Evolutionary conservation across 2,888 invertebrate species (phyloP).

Genomic region (Aromia moschata): DNA sequence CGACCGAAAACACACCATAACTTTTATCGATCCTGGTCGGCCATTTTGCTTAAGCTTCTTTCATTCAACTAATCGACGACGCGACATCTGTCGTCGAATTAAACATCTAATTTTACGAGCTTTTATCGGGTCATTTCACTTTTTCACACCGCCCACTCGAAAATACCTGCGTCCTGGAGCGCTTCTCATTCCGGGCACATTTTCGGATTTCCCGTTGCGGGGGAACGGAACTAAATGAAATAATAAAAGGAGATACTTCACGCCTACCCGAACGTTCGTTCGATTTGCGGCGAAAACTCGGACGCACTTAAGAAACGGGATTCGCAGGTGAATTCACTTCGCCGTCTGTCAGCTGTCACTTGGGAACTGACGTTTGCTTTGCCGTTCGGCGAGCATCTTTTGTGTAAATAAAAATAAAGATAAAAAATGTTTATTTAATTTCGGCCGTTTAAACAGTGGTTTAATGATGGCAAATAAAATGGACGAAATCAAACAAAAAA

Average conservation of each 20-base stretch:
- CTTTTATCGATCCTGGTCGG: slow-evolving; percentile 57
- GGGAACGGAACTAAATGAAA: too few relatives aligned
- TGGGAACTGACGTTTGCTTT: slow-evolving; percentile 13
- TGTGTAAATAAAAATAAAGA: slow-evolving; percentile 28
- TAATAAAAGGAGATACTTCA: too few relatives aligned
- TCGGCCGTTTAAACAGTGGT: slow-evolving; percentile 25
- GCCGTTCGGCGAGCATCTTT: slow-evolving; percentile 4
- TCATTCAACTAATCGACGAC: slow-evolving; percentile 35
- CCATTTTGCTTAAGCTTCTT: slow-evolving; percentile 54
- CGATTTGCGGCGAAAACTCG: not conserved
- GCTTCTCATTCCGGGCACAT: not conserved
- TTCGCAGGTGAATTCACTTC: slow-evolving; percentile 1
- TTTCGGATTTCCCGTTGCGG: not conserved
- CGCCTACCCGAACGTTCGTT: not conserved
- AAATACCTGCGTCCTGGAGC: not conserved
- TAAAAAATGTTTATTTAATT: slow-evolving; percentile 28
- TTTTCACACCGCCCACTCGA: slow-evolving; percentile 6
- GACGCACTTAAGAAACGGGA: not conserved
- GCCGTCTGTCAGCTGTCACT: slow-evolving; percentile 11
- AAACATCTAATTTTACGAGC: slow-evolving; percentile 17
- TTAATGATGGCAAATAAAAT: slow-evolving; percentile 51
- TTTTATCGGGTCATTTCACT: slow-evolving; percentile 22
- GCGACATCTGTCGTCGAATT: slow-evolving; percentile 34
- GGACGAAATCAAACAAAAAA: slow-evolving; percentile 63
- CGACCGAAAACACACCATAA: slow-evolving; percentile 53